phyloP scores from a whole-genome alignment of 2,113 vertebrate genomes.

The Aleadryas rufinucha region DNA sequence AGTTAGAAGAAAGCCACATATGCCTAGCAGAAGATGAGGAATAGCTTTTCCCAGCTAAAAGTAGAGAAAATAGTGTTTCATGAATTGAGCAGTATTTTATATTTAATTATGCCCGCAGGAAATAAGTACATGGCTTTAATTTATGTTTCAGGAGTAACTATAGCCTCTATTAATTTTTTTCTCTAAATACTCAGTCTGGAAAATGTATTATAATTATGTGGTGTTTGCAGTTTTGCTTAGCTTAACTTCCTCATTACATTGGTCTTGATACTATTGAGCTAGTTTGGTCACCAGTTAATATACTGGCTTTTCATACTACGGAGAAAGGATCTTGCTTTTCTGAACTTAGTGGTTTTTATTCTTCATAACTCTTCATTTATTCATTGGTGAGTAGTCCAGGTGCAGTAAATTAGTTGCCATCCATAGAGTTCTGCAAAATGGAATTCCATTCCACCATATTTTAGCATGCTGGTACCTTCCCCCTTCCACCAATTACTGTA shows the following conservation, averaged over 20 bases:
- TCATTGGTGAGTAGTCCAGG: neutral
- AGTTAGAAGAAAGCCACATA: neutral
- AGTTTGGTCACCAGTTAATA: neutral
- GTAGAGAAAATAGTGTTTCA: neutral
- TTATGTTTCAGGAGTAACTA: neutral
- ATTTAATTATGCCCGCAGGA: neutral
- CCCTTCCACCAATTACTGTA: neutral
- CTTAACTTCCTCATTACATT: neutral
- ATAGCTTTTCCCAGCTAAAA: neutral
- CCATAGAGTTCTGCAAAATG: neutral
- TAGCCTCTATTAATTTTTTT: neutral
- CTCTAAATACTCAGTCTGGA: neutral
- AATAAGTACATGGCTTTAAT: neutral
- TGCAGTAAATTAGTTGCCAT: neutral
- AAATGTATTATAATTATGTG: neutral
- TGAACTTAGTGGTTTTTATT: neutral
- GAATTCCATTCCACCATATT: neutral
- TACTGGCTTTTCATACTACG: neutral
- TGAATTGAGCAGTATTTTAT: neutral
- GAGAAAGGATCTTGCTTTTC: neutral
- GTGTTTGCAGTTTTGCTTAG: neutral
- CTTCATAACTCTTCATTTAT: neutral
- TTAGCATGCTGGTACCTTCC: neutral
- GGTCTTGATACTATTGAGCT: neutral
- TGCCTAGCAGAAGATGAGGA: neutral